Evolutionary conservation across 2,888 invertebrate genomes (phyloP).

Genomic region (Podabrus alpinus): DNA sequence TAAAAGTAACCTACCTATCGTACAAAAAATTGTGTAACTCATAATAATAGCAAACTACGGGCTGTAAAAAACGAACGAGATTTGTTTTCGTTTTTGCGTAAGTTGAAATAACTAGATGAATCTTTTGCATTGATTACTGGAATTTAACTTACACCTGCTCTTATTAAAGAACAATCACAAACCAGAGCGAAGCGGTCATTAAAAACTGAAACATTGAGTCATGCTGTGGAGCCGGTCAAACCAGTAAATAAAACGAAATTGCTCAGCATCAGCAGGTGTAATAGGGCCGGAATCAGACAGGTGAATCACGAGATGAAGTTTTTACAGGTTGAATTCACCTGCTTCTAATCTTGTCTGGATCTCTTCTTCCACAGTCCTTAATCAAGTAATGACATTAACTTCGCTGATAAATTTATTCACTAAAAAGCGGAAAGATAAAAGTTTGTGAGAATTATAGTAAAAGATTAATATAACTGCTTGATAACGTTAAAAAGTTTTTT

Average conservation of each 20-base stretch:
- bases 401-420: not conserved
- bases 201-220: not conserved
- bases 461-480: not conserved
- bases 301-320: slow-evolving; percentile 35
- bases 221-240: not conserved
- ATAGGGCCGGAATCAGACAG: slow-evolving; percentile 30
- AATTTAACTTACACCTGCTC: not conserved
- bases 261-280: slow-evolving; percentile 27
- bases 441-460: not conserved
- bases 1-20: too few species aligned
- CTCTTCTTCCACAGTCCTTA: slow-evolving; percentile 1
- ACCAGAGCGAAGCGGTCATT: not conserved
- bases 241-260: slow-evolving; percentile 15
- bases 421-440: not conserved
- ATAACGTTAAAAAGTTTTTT: not conserved
- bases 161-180: not conserved
- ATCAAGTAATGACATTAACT: slow-evolving; percentile 16
- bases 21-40: not conserved
- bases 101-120: not conserved
- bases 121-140: not conserved
- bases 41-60: not conserved
- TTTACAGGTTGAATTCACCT: slow-evolving; percentile 22
- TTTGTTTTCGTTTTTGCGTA: not conserved
- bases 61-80: not conserved
- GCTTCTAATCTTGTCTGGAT: slow-evolving; percentile 22